These are phyloP conservation scores for Linepithema humile DNA, from an alignment of 1,140 invertebrate species.

Conservation along the genomic window DNA sequence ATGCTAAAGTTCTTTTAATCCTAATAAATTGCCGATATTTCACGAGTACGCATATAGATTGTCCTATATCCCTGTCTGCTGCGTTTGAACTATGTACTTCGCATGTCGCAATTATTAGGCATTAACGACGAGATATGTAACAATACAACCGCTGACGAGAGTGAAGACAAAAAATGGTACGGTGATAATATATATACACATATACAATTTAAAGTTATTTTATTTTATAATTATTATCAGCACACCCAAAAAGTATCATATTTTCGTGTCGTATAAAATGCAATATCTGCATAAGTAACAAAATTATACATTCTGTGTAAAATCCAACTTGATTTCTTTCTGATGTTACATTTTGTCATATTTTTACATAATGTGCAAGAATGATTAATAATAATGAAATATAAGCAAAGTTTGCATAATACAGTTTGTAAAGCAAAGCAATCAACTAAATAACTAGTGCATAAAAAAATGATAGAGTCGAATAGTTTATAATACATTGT, in stretches of 20 bases:
- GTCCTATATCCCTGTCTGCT: conserved; percentile 66
- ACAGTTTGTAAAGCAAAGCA: not conserved
- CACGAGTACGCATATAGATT: conserved; percentile 66
- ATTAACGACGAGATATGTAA: conserved; percentile 33
- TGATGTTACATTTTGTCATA: not conserved
- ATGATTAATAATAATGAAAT: not conserved
- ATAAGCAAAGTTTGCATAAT: not conserved
- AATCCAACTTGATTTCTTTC: conserved; percentile 6
- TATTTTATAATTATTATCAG: conserved; percentile 40
- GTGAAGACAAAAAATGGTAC: conserved; percentile 63
- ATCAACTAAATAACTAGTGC: too few relatives aligned
- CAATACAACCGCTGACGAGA: conserved; percentile 63
- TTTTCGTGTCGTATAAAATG: not conserved
- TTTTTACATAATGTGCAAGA: not conserved
- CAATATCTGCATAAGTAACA: not conserved
- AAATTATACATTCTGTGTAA: conserved; percentile 14
- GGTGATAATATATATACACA: conserved; percentile 54
- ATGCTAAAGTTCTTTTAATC: conserved; percentile 76
- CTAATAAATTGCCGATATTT: conserved; percentile 78
- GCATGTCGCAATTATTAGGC: conserved; percentile 30
- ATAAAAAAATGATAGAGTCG: too few relatives aligned
- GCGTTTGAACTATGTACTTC: conserved; percentile 52
- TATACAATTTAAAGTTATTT: conserved; percentile 32
- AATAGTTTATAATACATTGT: too few relatives aligned
- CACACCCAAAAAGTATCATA: conserved; percentile 36